phyloP scores from a whole-genome alignment of 2,797 vertebrate species.

The Pempheris klunzingeri region DNA sequence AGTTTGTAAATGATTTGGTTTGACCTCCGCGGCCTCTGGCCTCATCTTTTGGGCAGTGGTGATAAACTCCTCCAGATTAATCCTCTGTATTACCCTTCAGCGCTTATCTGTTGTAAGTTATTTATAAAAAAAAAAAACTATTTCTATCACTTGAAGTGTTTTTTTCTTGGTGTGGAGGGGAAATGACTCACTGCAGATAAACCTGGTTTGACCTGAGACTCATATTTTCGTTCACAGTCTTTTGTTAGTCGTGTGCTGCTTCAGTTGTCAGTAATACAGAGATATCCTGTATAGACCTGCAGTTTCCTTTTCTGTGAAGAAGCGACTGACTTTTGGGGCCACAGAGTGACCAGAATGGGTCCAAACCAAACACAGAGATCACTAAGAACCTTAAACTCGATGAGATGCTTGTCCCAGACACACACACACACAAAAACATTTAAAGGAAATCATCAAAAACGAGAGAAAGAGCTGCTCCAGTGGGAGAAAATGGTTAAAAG shows the following conservation, averaged over 20 bases:
- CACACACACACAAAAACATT: background rate
- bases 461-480: background rate
- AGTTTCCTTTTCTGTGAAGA: background rate
- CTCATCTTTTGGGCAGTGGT: constrained; percentile 81
- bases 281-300: background rate
- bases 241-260: constrained; percentile 20
- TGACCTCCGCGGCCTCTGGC: constrained; percentile 91
- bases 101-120: too few relatives aligned
- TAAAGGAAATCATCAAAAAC: background rate
- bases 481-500: background rate
- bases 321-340: background rate
- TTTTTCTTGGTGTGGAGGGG: background rate
- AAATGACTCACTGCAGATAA: background rate
- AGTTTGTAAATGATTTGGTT: constrained; percentile 93
- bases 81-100: too few relatives aligned
- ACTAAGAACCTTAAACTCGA: background rate
- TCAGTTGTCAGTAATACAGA: constrained; percentile 8
- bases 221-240: background rate
- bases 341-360: background rate
- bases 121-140: too few relatives aligned
- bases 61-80: constrained; percentile 46
- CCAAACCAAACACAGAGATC: background rate
- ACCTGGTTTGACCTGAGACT: constrained; percentile 22
- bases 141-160: background rate
- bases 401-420: background rate